phyloP scores from a whole-genome alignment of 2,113 vertebrate genomes.

The Pseudorhombus dupliciocellatus region DNA sequence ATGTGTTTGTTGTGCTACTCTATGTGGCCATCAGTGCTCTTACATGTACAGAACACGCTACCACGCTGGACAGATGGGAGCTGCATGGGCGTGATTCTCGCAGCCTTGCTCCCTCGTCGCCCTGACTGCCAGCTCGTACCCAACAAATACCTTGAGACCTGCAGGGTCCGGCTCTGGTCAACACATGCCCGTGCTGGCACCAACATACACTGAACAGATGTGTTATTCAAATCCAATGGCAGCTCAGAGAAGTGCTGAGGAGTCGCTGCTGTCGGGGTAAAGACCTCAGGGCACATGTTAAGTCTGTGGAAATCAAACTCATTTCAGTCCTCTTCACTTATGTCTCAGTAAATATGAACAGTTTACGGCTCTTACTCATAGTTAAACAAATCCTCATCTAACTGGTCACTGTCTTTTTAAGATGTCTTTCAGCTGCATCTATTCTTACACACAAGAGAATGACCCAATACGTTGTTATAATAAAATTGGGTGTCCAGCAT shows the following conservation, averaged over 20 bases:
- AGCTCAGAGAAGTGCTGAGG: constrained; percentile 8
- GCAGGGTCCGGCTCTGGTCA: constrained; percentile 45
- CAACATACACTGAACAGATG: constrained; percentile 58
- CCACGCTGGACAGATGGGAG: constrained; percentile 62
- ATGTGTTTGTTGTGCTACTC: constrained; percentile 22
- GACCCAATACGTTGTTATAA: no score
- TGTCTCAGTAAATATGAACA: no score
- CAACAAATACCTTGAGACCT: constrained; percentile 54
- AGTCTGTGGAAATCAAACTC: background rate
- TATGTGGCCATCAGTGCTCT: constrained; percentile 25
- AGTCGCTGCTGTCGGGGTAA: background rate
- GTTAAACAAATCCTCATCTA: no score
- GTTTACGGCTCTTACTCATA: no score
- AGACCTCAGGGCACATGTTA: no score
- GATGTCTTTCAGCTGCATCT: no score
- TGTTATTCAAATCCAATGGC: constrained; percentile 49
- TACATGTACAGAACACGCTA: constrained; percentile 21
- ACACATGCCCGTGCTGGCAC: constrained; percentile 62
- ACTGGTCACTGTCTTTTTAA: no score
- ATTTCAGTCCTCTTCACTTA: background rate
- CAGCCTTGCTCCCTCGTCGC: constrained; percentile 49
- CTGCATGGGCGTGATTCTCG: constrained; percentile 48
- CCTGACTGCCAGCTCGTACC: constrained; percentile 32
- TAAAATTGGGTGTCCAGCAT: no score
- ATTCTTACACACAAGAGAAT: no score